phyloP scores from a whole-genome alignment of 2,888 invertebrate species.

The Cantharis flavilabris region DNA sequence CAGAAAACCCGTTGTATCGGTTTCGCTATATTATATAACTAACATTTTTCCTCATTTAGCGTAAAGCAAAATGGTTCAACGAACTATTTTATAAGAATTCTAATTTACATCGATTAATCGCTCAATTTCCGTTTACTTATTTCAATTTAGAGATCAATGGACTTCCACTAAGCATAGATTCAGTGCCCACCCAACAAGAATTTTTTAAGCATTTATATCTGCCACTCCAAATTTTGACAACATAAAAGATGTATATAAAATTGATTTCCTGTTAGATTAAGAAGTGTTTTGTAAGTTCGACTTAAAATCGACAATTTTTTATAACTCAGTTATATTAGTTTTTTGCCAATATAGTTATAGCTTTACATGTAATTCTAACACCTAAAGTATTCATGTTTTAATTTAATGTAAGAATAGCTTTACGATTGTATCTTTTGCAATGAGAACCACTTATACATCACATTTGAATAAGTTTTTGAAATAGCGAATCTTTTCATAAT shows the following conservation, averaged over 20 bases:
- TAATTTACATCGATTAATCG: slow-evolving; percentile 2
- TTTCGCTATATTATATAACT: neutral
- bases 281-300: neutral
- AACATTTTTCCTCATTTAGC: neutral
- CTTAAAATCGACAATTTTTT: neutral
- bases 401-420: neutral
- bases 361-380: neutral
- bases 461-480: neutral
- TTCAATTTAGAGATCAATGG: slow-evolving; percentile 2
- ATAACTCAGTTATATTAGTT: neutral
- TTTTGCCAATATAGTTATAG: neutral
- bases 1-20: neutral
- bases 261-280: slow-evolving; percentile 4
- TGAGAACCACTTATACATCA: neutral
- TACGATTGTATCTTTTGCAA: neutral
- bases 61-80: neutral
- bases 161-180: neutral
- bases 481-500: neutral
- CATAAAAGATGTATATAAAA: neutral
- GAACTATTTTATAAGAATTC: neutral
- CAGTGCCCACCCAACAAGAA: neutral
- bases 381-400: neutral
- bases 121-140: slow-evolving; percentile 2
- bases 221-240: slow-evolving; percentile 1
- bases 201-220: neutral